These are phyloP conservation scores for Bembecia ichneumoniformis DNA, from an alignment of 2,888 invertebrate genomes.

Conservation along the genomic window DNA sequence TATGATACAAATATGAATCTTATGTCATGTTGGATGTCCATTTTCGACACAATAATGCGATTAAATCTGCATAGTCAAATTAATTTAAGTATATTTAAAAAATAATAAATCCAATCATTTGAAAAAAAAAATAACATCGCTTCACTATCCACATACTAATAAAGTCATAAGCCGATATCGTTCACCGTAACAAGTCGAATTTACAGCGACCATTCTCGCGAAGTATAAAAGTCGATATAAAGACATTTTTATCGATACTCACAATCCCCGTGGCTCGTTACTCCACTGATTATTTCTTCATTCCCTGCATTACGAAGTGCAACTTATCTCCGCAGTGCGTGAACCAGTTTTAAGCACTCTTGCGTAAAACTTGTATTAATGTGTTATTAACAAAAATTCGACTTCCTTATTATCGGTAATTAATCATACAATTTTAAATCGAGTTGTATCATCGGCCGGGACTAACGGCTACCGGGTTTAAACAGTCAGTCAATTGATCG, in stretches of 20 bases:
- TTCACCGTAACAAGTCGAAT: conserved; percentile 41
- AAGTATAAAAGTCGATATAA: conserved; percentile 51
- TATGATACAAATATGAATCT: too few species aligned
- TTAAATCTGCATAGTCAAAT: too few species aligned
- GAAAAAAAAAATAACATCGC: conserved; percentile 39
- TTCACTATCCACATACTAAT: conserved; percentile 39
- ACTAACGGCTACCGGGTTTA: conserved; percentile 6
- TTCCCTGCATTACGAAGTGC: conserved; percentile 28
- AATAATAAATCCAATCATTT: conserved; percentile 19
- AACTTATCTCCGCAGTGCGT: conserved; percentile 20
- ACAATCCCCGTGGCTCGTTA: conserved; percentile 43
- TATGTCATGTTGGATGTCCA: too few species aligned
- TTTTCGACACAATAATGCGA: too few species aligned
- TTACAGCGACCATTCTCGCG: conserved; percentile 46
- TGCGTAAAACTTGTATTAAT: conserved; percentile 23
- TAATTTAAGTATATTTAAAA: too few species aligned
- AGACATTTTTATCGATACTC: conserved; percentile 51
- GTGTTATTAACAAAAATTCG: conserved; percentile 27
- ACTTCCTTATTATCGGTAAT: conserved; percentile 18
- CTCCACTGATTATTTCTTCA: conserved; percentile 52
- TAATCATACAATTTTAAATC: not conserved
- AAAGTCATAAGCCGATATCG: conserved; percentile 38
- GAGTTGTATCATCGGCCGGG: too few species aligned
- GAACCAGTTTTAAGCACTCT: conserved; percentile 31
- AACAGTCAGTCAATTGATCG: conserved; percentile 1